A percentile compares a stretch with the other conserved stretches of the same genome.
Conservation (phyloP, 1,140 invertebrate genomes). For the Drosophila takahashii region DNA sequence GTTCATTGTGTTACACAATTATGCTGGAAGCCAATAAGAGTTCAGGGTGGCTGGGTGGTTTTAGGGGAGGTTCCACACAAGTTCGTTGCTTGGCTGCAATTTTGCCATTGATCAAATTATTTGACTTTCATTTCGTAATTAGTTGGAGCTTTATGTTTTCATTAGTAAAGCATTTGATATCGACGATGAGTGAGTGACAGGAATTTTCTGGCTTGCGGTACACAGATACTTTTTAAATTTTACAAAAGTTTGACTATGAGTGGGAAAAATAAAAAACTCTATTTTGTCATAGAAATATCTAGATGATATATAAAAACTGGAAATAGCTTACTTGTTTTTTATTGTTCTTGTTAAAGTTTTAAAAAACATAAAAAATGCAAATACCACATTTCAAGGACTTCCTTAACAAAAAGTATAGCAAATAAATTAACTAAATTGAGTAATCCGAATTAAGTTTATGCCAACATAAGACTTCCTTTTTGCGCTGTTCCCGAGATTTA, state of each 20-base stretch:
- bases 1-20: conserved; percentile 70
- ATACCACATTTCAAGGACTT: no score
- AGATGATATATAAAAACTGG: background rate
- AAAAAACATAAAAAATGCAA: no score
- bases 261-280: background rate
- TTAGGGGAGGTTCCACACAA: conserved; percentile 2
- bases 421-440: no score
- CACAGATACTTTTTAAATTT: background rate
- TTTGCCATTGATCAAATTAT: conserved; percentile 39
- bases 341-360: no score
- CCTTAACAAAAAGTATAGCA: background rate
- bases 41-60: conserved; percentile 5
- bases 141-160: conserved; percentile 4
- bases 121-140: conserved; percentile 45
- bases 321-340: no score
- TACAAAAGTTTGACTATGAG: background rate
- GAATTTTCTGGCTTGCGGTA: background rate
- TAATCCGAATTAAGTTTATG: no score
- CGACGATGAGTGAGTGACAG: conserved; percentile 6
- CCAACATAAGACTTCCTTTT: no score
- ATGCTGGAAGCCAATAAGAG: conserved; percentile 1
- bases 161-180: background rate
- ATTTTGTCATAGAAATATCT: background rate
- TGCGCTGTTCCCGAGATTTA: conserved; percentile 25
- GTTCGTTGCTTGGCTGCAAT: conserved; percentile 18